Evolutionary conservation across 2,888 invertebrate genomes (phyloP).

Genomic region (Chloroclystis v-ata): DNA sequence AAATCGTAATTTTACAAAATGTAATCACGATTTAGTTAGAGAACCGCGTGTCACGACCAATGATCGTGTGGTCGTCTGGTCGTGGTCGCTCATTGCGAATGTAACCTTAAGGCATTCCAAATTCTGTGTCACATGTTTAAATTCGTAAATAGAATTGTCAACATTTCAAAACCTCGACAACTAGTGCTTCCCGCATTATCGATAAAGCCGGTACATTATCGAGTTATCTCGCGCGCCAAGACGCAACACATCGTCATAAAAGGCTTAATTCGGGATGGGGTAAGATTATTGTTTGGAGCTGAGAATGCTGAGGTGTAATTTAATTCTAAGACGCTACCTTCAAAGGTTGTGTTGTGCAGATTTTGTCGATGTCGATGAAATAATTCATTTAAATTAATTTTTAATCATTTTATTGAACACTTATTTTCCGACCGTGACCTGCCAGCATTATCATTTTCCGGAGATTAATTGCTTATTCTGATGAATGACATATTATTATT

Average conservation of each 20-base stretch:
- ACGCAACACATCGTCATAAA: conserved; percentile 55
- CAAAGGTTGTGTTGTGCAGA: conserved; percentile 38
- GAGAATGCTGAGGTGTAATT: conserved; percentile 62
- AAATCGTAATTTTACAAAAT: too few relatives aligned
- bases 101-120: too few relatives aligned
- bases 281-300: conserved; percentile 74
- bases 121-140: too few relatives aligned
- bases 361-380: conserved; percentile 24
- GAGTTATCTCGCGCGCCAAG: conserved; percentile 58
- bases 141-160: background rate
- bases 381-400: background rate
- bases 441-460: too few relatives aligned
- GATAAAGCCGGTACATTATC: conserved; percentile 47
- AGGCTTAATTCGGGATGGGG: conserved; percentile 43
- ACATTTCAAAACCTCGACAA: background rate
- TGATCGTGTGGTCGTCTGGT: too few relatives aligned
- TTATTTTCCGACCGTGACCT: too few relatives aligned
- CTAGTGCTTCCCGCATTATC: conserved; percentile 30
- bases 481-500: too few relatives aligned
- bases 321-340: conserved; percentile 67
- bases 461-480: too few relatives aligned
- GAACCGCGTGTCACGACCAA: too few relatives aligned
- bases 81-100: too few relatives aligned
- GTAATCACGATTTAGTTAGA: too few relatives aligned
- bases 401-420: background rate